Evolutionary conservation across 2,797 vertebrate genomes (phyloP), one percentile per base, ranked within the genome.

Genomic region (Eulemur coronatus): DNA sequence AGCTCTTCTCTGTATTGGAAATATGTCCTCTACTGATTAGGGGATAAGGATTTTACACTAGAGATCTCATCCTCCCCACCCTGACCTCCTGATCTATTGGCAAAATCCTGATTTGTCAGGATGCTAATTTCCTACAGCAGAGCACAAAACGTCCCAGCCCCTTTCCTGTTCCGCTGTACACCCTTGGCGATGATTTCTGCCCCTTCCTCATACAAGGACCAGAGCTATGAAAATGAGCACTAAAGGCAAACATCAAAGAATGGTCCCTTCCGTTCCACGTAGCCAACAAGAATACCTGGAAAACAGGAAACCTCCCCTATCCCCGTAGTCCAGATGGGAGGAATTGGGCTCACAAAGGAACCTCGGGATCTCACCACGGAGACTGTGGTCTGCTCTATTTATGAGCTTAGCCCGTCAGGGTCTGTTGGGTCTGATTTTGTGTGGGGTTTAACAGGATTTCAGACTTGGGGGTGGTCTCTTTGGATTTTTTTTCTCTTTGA

Each of bases 401-500:
- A 91, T 82, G 94, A 97, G 97, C 97, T 98, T 97, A 96, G 87
- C 93, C 95, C 70, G 91, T 98, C 97, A 97, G 91, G 98, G 94
- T 98, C 98, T 97, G 97, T 97, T 98, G 96, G 97, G 73, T 98
- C 98, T 98, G 97, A 97, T 98, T 98, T 98, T 98, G 98, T 98
- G 97, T 96, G 87, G 0, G 24, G 75, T 98, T 98, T 98, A 98
- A 98, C 95, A 97, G 97, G 98, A 98, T 98, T 98, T 98, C 96
- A 97, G 98, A 81, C 89, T 88, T 97, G 70, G 0, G 97, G 98
- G 98, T 98, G 98, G 98, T 98, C 98, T 98, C 97, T 55, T 48
- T 92, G 75, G 86, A 96, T 97, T 94, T 96, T 92, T 93, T 95
- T 97, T 65, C 87, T 98, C 85, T 86, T 97, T 95, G 96, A 94